Evolutionary conservation across 2,113 vertebrate species (phyloP), one percentile per base, ranked within the genome.

Genomic region (Cercocebus atys): DNA sequence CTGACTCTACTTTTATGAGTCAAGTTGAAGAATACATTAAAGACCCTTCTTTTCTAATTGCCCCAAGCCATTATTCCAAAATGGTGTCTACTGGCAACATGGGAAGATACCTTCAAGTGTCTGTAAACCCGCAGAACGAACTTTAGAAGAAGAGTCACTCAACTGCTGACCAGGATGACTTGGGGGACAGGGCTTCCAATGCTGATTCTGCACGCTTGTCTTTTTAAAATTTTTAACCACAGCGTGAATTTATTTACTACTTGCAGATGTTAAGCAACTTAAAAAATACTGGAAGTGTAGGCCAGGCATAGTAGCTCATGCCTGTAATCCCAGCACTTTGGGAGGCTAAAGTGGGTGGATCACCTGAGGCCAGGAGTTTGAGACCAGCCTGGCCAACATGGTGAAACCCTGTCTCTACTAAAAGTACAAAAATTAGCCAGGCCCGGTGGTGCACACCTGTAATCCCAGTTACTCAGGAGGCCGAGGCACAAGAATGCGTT

Each of bases 121-220:
- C 0, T 17, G 5, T 30, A 35, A 47, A n/a, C 35, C 1, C 0
- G 3, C 4, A 1, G 40, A 14, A 3, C 12, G 9, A 3, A 23
- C 30, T 25, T n/a, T 18, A 12, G 59, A 23, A 7, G 66, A 17
- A 20, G 11, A 13, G 32, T 57, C 52, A 22, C n/a, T 32, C 13
- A 23, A 20, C 3, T 17, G 6, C 23, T 16, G 18, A 2, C 1
- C 2, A 4, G 13, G 57, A 17, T 0, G 0, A 27, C 81, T 52
- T 18, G 18, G 50, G 73, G 22, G 9, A 40, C 32, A 5, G 64
- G 73, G n/a, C 43, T 30, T 43, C 23, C 16, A 8, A n/a, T 3
- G 73, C 91, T 3, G 11, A 8, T 16, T 80, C 75, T 43, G 47
- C 68, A 64, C 61, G 14, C 12, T 32, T 50, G 7, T 18, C 10